Percentiles rank a stretch among this genome's conserved stretches.
Conservation (phyloP, 2,888 invertebrate genomes). For the Synergus japonicus region DNA sequence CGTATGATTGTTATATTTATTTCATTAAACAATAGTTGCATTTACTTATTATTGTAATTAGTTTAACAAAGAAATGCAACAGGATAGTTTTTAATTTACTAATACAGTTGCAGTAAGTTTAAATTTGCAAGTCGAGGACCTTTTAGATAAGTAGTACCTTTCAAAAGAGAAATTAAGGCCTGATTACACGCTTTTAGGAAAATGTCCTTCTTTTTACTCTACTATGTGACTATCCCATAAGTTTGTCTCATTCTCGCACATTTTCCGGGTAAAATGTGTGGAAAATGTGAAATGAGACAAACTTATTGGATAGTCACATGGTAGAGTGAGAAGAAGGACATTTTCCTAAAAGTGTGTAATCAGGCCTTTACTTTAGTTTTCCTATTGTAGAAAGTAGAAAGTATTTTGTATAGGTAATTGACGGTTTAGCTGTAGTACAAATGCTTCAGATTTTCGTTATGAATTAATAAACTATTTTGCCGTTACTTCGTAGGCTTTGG, state of each 20-base stretch:
- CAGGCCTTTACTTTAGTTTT: neutral
- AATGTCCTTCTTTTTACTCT: no score
- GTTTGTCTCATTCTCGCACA: no score
- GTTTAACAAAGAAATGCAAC: no score
- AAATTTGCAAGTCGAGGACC: neutral
- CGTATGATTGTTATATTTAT: neutral
- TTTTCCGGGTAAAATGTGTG: no score
- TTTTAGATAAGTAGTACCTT: neutral
- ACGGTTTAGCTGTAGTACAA: neutral
- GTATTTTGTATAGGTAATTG: neutral
- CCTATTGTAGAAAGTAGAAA: neutral
- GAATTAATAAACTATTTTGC: neutral
- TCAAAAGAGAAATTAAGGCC: neutral
- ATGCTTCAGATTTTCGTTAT: neutral
- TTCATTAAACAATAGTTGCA: neutral
- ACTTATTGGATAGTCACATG: no score
- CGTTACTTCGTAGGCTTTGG: constrained; percentile 55
- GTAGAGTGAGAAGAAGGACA: no score
- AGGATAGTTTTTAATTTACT: neutral
- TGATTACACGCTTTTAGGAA: no score
- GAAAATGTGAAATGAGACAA: no score
- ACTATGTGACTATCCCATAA: no score
- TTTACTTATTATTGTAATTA: neutral
- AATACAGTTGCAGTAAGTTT: neutral
- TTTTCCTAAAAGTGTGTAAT: no score